Conservation (phyloP, 2,888 invertebrate species). For the Drosophila paranaensis region DNA sequence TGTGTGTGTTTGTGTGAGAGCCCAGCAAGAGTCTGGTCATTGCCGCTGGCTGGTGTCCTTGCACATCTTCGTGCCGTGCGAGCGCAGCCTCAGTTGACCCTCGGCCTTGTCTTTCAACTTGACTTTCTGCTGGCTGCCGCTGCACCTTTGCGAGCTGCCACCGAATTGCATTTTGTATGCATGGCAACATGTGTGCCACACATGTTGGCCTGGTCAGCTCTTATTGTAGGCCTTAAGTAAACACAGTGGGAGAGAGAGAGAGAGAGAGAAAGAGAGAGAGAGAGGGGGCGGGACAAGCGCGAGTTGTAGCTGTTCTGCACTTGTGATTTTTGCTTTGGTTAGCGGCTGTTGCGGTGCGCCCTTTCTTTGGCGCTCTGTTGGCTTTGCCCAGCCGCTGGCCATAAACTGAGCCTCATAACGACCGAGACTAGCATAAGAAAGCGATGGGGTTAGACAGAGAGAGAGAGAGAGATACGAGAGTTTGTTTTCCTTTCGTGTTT, state of each 20-base stretch:
- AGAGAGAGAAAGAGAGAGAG: too few relatives aligned
- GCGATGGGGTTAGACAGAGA: neutral
- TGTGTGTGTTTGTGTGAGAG: conserved; percentile 49
- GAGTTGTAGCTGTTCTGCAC: conserved; percentile 37
- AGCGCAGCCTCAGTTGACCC: conserved; percentile 60
- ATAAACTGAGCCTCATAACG: conserved; percentile 57
- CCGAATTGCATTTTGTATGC: conserved; percentile 70
- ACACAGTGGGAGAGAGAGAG: conserved; percentile 7
- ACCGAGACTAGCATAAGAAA: conserved; percentile 11
- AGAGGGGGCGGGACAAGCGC: neutral
- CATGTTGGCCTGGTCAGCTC: conserved; percentile 11
- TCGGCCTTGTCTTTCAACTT: conserved; percentile 73
- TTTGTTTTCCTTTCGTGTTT: conserved; percentile 33
- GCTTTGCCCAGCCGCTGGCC: conserved; percentile 55
- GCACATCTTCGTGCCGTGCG: conserved; percentile 25
- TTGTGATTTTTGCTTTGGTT: conserved; percentile 67
- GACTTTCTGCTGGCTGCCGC: conserved; percentile 60
- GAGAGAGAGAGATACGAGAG: neutral
- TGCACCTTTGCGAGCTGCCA: conserved; percentile 32
- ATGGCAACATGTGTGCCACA: conserved; percentile 55
- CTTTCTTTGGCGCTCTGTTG: conserved; percentile 61
- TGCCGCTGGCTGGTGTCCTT: conserved; percentile 44
- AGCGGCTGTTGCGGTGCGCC: conserved; percentile 51
- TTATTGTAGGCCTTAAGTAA: conserved; percentile 21
- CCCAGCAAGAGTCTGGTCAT: conserved; percentile 42